Evolutionary conservation across 1,140 invertebrate genomes (phyloP).

Genomic region (Harlomillsia oculata): DNA sequence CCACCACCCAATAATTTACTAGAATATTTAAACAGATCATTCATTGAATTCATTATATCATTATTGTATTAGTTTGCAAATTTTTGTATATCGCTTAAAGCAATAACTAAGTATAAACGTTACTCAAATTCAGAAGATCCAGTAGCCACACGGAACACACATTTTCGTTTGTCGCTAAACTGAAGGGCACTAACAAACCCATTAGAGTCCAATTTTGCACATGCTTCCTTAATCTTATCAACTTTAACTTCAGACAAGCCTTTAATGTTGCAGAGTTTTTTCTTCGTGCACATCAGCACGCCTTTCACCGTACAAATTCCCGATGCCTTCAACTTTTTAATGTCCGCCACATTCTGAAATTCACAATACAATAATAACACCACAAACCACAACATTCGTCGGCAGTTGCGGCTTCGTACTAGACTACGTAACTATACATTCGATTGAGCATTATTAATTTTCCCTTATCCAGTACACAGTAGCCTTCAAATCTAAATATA

Average conservation of each 20-base stretch:
- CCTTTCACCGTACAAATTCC: constrained; percentile 74
- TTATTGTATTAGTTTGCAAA: background rate
- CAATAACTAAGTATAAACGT: constrained; percentile 34
- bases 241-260: constrained; percentile 71
- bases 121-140: constrained; percentile 65
- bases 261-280: constrained; percentile 61
- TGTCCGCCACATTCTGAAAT: constrained; percentile 50
- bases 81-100: constrained; percentile 1
- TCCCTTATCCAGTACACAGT: background rate
- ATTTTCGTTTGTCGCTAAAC: constrained; percentile 59
- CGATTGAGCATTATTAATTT: too few relatives aligned
- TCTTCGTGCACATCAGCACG: constrained; percentile 67
- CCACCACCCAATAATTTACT: constrained; percentile 69
- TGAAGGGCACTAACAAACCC: constrained; percentile 65
- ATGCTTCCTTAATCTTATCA: constrained; percentile 72
- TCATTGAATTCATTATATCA: background rate
- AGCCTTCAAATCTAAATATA: background rate
- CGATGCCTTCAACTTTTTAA: constrained; percentile 64
- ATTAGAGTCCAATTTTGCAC: constrained; percentile 47
- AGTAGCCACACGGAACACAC: constrained; percentile 61
- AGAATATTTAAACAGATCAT: constrained; percentile 35
- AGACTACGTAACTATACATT: too few relatives aligned
- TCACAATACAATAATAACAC: background rate
- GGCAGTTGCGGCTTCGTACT: too few relatives aligned
- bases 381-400: too few relatives aligned